A percentile compares a stretch with the other conserved stretches of the same genome.
Evolutionary conservation across 2,888 invertebrate genomes (phyloP).

Genomic region (Stictocephala bisonia): DNA sequence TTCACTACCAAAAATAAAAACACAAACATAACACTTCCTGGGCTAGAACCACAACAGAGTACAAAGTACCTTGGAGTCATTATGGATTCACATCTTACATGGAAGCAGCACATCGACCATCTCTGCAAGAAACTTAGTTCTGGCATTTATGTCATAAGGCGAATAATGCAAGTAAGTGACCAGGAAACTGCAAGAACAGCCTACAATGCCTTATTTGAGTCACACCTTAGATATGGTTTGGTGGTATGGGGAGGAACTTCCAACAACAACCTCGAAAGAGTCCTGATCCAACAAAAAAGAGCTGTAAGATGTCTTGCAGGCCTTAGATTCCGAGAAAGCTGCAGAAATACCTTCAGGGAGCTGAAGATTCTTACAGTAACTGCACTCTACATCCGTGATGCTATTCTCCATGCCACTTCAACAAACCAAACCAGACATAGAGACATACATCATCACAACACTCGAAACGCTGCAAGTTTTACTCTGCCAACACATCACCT

Average conservation of each 20-base stretch:
- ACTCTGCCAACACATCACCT: too few species aligned
- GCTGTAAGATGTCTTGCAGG: constrained; percentile 1
- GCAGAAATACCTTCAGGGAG: not conserved
- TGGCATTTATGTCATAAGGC: not conserved
- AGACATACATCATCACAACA: not conserved
- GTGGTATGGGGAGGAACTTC: not conserved
- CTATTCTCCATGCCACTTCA: not conserved
- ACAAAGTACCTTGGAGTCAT: constrained; percentile 6
- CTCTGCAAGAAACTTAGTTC: not conserved
- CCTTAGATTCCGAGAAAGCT: constrained; percentile 15
- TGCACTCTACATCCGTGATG: not conserved
- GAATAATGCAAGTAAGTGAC: constrained; percentile 1
- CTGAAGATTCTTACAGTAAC: not conserved
- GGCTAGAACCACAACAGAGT: not conserved
- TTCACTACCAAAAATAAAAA: not conserved
- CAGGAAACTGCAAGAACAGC: not conserved
- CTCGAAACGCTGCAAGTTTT: too few species aligned
- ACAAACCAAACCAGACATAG: not conserved
- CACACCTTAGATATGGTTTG: constrained; percentile 13
- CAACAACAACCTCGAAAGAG: not conserved
- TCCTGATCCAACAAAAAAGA: constrained; percentile 15
- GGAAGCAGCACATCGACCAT: not conserved
- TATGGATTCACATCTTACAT: not conserved
- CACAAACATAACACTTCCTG: not conserved
- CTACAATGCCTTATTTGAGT: not conserved